These are phyloP conservation scores for Cyrtodaria siliqua DNA, from an alignment of 2,888 invertebrate species.

Conservation along the genomic window DNA sequence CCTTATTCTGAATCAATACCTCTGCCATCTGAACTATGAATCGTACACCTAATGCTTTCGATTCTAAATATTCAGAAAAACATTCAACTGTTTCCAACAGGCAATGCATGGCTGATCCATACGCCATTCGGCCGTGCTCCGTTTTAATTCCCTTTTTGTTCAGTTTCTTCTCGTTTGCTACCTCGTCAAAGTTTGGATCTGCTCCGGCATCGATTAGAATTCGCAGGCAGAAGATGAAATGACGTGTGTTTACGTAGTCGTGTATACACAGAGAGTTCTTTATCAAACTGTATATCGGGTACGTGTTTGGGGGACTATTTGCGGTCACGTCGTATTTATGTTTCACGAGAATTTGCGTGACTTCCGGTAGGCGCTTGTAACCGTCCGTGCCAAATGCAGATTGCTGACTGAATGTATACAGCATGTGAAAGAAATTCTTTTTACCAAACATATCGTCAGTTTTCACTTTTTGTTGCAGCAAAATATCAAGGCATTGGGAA, in stretches of 20 bases:
- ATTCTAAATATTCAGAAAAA: constrained; percentile 68
- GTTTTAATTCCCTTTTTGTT: constrained; percentile 63
- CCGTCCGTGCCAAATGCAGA: constrained; percentile 60
- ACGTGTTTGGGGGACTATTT: constrained; percentile 74
- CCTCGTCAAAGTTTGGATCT: constrained; percentile 81
- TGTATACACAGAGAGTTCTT: constrained; percentile 73
- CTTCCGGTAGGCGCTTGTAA: constrained; percentile 70
- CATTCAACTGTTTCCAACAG: constrained; percentile 74
- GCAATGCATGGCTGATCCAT: constrained; percentile 74
- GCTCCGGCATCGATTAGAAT: constrained; percentile 77
- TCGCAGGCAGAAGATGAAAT: constrained; percentile 72
- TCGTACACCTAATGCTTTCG: constrained; percentile 62
- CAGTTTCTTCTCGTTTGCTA: constrained; percentile 54
- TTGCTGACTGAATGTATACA: constrained; percentile 74
- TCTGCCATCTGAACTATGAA: constrained; percentile 70
- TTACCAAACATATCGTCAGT: constrained; percentile 71
- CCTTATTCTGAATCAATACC: constrained; percentile 57
- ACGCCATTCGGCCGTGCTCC: constrained; percentile 64
- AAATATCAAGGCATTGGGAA: constrained; percentile 72
- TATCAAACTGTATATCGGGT: constrained; percentile 81
- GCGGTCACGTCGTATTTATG: constrained; percentile 73
- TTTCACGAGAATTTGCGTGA: constrained; percentile 76
- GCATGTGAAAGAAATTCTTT: constrained; percentile 79
- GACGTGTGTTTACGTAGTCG: constrained; percentile 72
- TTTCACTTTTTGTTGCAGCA: constrained; percentile 69